Percentiles rank a stretch among this genome's conserved stretches.
Evolutionary conservation across 2,888 invertebrate genomes (phyloP).

Genomic region (Nomada hirtipes): DNA sequence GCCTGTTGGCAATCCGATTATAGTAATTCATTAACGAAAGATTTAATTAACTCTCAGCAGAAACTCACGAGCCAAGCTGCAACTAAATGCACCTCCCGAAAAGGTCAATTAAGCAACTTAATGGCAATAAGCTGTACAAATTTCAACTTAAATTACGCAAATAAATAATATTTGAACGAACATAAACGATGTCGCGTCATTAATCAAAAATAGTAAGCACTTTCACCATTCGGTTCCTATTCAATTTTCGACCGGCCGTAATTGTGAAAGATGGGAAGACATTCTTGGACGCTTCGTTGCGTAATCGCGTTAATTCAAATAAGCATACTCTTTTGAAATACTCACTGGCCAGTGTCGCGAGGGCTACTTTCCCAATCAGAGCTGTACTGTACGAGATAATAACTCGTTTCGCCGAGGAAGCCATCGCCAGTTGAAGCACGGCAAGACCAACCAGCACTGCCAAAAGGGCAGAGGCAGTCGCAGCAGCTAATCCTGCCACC

Average conservation of each 20-base stretch:
- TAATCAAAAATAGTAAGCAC: too few species aligned
- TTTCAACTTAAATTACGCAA: too few species aligned
- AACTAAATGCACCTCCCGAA: not conserved
- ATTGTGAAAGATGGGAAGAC: not conserved
- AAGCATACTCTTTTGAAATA: constrained; percentile 66
- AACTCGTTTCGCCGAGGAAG: constrained; percentile 93
- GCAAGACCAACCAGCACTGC: constrained; percentile 92
- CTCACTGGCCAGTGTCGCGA: constrained; percentile 92
- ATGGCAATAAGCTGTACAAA: too few species aligned
- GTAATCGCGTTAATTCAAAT: not conserved
- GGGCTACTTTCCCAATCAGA: constrained; percentile 91
- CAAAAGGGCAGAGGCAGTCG: constrained; percentile 90
- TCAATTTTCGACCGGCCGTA: too few species aligned
- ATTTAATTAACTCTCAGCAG: not conserved
- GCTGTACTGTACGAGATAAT: constrained; percentile 91
- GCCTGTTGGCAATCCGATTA: not conserved
- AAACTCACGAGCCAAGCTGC: not conserved
- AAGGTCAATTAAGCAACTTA: too few species aligned
- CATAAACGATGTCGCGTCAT: too few species aligned
- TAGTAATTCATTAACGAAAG: not conserved
- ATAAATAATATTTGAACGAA: too few species aligned
- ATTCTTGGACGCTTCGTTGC: too few species aligned
- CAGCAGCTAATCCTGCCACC: constrained; percentile 92
- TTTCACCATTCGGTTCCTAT: too few species aligned
- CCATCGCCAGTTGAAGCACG: constrained; percentile 94